A percentile compares a stretch with the other conserved stretches of the same genome.
Conservation (phyloP, 2,797 vertebrate species). For the Holocentrus rufus region DNA sequence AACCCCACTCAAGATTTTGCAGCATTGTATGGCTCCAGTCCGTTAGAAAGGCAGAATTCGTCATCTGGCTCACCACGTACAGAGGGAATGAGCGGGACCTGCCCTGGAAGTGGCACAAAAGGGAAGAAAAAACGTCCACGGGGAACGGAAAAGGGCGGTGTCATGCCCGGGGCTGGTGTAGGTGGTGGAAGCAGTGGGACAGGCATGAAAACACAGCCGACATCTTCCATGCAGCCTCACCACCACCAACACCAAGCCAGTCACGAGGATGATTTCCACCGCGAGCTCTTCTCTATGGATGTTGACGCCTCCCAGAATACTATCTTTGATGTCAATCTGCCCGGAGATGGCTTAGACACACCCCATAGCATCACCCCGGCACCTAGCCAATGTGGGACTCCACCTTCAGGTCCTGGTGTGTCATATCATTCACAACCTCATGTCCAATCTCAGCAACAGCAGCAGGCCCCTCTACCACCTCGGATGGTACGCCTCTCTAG, state of each 20-base stretch:
- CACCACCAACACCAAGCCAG: constrained; percentile 87
- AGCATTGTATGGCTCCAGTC: constrained; percentile 90
- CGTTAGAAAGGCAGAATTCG: constrained; percentile 96
- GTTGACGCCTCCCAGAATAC: constrained; percentile 95
- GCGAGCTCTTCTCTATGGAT: constrained; percentile 98
- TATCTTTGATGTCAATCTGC: constrained; percentile 96
- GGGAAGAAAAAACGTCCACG: constrained; percentile 94
- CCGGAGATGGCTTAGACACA: constrained; percentile 93
- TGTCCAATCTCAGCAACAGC: constrained; percentile 83
- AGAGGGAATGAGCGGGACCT: constrained; percentile 83
- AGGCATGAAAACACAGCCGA: constrained; percentile 77
- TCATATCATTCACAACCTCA: constrained; percentile 82
- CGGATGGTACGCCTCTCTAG: constrained; percentile 94
- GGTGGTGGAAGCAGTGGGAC: constrained; percentile 58
- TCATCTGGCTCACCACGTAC: constrained; percentile 92
- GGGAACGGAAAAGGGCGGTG: constrained; percentile 74
- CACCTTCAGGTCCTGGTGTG: constrained; percentile 88
- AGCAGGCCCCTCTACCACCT: constrained; percentile 72
- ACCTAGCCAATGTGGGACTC: constrained; percentile 96
- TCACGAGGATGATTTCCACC: constrained; percentile 97
- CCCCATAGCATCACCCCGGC: constrained; percentile 97
- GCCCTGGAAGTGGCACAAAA: constrained; percentile 81
- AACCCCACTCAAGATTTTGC: constrained; percentile 98
- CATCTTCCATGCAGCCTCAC: constrained; percentile 77
- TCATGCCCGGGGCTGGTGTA: constrained; percentile 67